Percentiles rank a stretch among this genome's conserved stretches.
phyloP scores from a whole-genome alignment of 2,113 vertebrate genomes.

The Scopus umbretta region DNA sequence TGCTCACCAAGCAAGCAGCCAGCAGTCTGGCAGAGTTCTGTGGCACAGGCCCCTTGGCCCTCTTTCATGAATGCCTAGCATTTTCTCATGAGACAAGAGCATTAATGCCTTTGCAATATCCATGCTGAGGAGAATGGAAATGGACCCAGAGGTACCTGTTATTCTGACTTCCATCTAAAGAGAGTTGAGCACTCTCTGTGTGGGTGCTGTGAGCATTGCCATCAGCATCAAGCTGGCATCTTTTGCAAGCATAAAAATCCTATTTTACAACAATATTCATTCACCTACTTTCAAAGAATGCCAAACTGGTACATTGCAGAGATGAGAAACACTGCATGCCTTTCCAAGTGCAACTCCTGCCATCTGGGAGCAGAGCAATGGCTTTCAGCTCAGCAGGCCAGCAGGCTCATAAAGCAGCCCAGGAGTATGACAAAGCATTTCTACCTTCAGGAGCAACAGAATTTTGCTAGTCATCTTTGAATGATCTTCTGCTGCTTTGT shows the following conservation, averaged over 20 bases:
- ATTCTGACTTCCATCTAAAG: not conserved
- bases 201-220: not conserved
- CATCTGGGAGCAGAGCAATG: not conserved
- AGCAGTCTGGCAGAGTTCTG: not conserved
- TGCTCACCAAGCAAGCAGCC: not conserved
- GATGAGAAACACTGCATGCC: not conserved
- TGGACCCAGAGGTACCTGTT: not conserved
- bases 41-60: rapidly evolving
- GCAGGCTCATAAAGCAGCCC: not conserved
- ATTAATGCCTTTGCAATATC: not conserved
- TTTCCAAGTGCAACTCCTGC: not conserved
- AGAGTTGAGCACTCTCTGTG: not conserved
- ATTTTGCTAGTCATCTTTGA: conserved; percentile 18
- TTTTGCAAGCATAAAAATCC: not conserved
- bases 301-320: not conserved
- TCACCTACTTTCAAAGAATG: conserved; percentile 11
- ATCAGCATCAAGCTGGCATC: not conserved
- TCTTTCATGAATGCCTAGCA: rapidly evolving
- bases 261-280: not conserved
- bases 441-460: not conserved
- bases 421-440: not conserved
- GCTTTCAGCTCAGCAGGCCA: not conserved
- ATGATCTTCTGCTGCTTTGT: not conserved
- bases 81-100: not conserved
- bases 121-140: not conserved